Base-by-base conservation (phyloP, 2,888 invertebrate genomes). In the Fragum sueziense region DNA sequence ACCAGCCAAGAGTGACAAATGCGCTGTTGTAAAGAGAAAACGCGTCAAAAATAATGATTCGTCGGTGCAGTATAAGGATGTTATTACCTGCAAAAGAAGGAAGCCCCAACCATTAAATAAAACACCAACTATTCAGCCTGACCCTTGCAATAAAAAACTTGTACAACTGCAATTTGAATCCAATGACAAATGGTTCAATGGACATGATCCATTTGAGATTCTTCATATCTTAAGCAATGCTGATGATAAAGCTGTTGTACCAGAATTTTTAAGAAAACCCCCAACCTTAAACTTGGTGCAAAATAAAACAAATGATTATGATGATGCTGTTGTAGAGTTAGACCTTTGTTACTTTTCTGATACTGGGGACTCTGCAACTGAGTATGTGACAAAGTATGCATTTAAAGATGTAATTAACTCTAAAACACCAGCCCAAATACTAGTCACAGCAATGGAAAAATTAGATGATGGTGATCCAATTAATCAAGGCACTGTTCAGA, bases 171-270 rank as follows among this genome's bases (percentile, higher is more conserved):
- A 52, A 6, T 52, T 52, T 52, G 11, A 52, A 52, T 52, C 52
- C 7, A 52, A 52, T 52, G 52, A 52, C 52, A 52, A 52, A 20
- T 52, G 52, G 52, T 52, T 52, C 20, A 52, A 52, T 52, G 52
- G 52, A n/a, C 52, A 52, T 52, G 52, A 20, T 52, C 52, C 52
- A n/a, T 52, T 52, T 22, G 52, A 52, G 52, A 52, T 52, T 6
- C 52, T 52, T 17, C 52, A 52, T 20, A 22, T 52, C 20, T n/a
- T 52, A 9, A 52, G 52, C n/a, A 11, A 52, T 52, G 52, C 52
- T 52, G 52, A 52, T 52, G 52, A 52, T 22, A 52, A 52, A 52
- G 52, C 52, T 52, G 52, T 52, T 11, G 52, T 52, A 22, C 52
- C 52, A n/a, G 52, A 52, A 52, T 52, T 52, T 52, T 52, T 11